Conservation (phyloP, 2,797 vertebrate species). For the Mormyrus hasselquistii region DNA sequence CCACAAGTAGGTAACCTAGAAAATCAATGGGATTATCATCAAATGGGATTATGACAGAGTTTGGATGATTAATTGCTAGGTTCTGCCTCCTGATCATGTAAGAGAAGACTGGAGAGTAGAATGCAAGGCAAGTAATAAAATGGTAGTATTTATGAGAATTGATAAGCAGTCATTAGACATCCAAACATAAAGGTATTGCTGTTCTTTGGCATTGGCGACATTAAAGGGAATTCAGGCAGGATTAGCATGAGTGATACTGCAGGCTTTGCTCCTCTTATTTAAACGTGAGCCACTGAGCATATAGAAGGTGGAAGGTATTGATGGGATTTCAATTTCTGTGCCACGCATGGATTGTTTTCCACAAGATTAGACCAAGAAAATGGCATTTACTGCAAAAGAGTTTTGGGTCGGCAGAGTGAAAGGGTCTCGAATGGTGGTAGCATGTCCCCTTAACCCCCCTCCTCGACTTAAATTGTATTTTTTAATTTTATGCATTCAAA, state of each 20-base stretch:
- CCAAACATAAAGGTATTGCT: background rate
- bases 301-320: background rate
- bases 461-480: background rate
- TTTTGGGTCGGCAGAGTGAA: background rate
- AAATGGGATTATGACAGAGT: background rate
- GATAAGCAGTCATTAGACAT: background rate
- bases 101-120: background rate
- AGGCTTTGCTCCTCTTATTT: background rate
- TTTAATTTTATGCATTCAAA: background rate
- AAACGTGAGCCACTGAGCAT: background rate
- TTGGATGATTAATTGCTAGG: background rate
- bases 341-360: background rate
- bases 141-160: background rate
- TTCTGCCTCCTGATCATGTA: background rate
- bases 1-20: background rate
- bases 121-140: background rate
- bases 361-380: background rate
- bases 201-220: background rate
- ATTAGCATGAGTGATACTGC: background rate
- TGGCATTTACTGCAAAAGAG: background rate
- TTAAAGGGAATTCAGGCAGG: background rate
- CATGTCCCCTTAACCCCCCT: background rate
- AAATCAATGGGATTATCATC: background rate
- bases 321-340: background rate
- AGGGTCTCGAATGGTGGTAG: background rate